Evolutionary conservation across 2,888 invertebrate genomes (phyloP), one percentile per base, ranked within the genome.

Genomic region (Operophtera brumata): DNA sequence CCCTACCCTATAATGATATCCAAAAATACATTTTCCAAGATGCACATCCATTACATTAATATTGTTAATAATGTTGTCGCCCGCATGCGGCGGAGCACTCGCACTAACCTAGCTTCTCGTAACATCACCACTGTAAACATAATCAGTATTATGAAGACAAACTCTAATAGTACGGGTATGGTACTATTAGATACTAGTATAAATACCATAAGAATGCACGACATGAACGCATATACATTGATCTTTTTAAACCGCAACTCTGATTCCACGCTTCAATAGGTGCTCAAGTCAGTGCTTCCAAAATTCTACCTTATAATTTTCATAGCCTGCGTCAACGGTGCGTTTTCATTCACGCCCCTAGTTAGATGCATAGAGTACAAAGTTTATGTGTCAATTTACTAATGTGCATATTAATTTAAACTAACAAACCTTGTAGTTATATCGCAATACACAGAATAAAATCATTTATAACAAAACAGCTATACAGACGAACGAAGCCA

Each of bases 31-130:
- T 52, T 53, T 41, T 46, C n/a, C 34, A 39, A 47, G n/a, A 43
- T 43, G 20, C 46, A 46, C 30, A 49, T 13, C 37, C 13, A 14
- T 42, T 14, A 49, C 37, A 46, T 30, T 32, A 42, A 43, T 47
- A 39, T 40, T 35, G 20, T 44, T 44, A 13, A 45, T 44, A 57
- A 56, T 56, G 34, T 44, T 53, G 14, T 34, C 30, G 20, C 20
- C 49, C 36, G 32, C 44, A 49, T 48, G 45, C 46, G 14, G 50
- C 50, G 40, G 45, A 49, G 37, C 35, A 47, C 35, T 30, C 53
- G 36, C 47, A 56, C 54, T 61, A 59, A 39, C 47, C 59, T 64
- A 64, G 57, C 57, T 57, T 54, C 47, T 54, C 42, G 47, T 50
- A 49, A 52, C 37, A 49, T 40, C 50, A 59, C 46, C 46, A 54